These are phyloP conservation scores for Aphidoletes aphidimyza DNA, from an alignment of 2,888 invertebrate genomes.

Conservation along the genomic window DNA sequence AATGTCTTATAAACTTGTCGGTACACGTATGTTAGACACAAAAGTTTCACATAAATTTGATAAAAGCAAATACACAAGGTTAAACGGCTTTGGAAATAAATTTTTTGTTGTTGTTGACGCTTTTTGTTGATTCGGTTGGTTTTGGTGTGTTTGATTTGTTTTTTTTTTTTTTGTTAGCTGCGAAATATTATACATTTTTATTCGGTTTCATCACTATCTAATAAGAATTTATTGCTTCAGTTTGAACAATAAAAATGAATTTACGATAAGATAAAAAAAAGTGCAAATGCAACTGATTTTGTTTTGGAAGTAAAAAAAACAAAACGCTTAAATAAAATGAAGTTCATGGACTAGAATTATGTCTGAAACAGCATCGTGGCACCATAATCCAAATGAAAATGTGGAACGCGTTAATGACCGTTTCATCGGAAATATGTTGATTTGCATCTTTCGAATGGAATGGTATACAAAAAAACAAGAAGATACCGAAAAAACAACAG, in stretches of 20 bases:
- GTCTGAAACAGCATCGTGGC: no score
- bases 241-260: conserved; percentile 20
- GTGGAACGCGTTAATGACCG: no score
- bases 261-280: not conserved
- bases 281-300: no score
- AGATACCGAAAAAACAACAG: not conserved
- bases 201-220: not conserved
- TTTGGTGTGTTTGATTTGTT: not conserved
- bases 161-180: not conserved
- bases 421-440: no score
- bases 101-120: no score
- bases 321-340: not conserved
- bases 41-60: not conserved
- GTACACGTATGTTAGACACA: not conserved
- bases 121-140: not conserved
- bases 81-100: not conserved
- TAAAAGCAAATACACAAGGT: conserved; percentile 11
- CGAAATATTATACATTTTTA: not conserved
- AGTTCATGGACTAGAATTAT: not conserved
- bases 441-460: no score
- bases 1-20: conserved; percentile 4
- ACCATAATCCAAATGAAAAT: no score
- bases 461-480: not conserved
- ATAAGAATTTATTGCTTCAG: not conserved
- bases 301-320: not conserved